These are phyloP conservation scores for Bellardia pandia DNA, from an alignment of 2,888 invertebrate genomes.

Conservation along the genomic window DNA sequence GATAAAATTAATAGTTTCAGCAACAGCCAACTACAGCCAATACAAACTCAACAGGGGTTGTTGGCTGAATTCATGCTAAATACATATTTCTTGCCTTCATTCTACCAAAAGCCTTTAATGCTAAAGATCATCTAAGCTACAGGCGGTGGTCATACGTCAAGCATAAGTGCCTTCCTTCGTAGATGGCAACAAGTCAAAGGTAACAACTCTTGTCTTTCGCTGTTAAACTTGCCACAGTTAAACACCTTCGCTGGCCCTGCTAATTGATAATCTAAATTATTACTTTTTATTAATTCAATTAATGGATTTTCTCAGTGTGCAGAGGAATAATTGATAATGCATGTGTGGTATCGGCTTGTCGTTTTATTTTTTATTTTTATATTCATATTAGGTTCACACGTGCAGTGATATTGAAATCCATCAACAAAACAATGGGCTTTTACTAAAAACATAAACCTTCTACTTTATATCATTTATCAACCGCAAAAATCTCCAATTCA, in stretches of 20 bases:
- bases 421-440: conserved; percentile 48
- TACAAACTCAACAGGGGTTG: conserved; percentile 58
- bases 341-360: conserved; percentile 22
- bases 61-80: conserved; percentile 9
- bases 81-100: background rate
- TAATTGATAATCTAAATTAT: conserved; percentile 53
- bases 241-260: background rate
- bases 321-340: background rate
- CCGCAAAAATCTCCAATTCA: conserved; percentile 29
- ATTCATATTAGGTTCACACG: background rate
- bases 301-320: conserved; percentile 39
- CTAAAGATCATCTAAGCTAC: conserved; percentile 48
- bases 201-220: background rate
- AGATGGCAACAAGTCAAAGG: conserved; percentile 10
- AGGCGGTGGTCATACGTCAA: conserved; percentile 57
- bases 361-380: background rate
- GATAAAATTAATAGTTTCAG: conserved; percentile 69
- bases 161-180: background rate
- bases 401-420: conserved; percentile 42
- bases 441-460: conserved; percentile 35
- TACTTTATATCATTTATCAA: conserved; percentile 59
- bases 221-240: background rate
- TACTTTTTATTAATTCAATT: conserved; percentile 40
- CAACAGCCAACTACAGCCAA: conserved; percentile 16
- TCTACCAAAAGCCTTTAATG: background rate